Base-by-base conservation (phyloP, 53 echinoderm and acorn worm species). In the Stichopus horrens region DNA sequence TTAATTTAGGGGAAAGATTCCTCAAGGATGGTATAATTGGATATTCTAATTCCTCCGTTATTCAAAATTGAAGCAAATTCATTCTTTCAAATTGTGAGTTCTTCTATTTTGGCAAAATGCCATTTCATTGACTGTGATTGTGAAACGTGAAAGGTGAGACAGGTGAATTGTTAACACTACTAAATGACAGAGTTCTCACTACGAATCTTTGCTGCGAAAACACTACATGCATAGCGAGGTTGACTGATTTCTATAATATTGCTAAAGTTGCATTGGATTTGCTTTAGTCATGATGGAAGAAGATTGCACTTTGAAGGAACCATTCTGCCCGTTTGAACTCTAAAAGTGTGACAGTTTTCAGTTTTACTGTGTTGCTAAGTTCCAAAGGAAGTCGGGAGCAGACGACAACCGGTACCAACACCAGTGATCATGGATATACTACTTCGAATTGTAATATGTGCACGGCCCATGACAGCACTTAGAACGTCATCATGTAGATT, bases 121-220 rank as follows among this genome's bases (percentile, higher is more conserved):
- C 79, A 79, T 79, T 53, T 79, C 79, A 79, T 79, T 79, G 79
- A 79, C 79, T 79, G 79, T 16, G 37, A 37, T 37, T 37, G 37
- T 37, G 37, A 37, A 37, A 37, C 37, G 37, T 37, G 37, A 37
- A 37, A 37, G 37, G 37, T 37, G 37, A 37, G 37, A 37, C 37
- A 37, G 37, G 37, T 37, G 37, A 37, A 37, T 37, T 37, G 37
- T 37, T 37, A 37, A 37, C 37, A 2, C 37, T 37, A 37, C 37
- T 37, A 37, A 37, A 37, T 37, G 37, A 37, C 37, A 37, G 37
- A 37, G 37, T 37, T 37, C 37, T 37, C 37, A 37, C 37, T 37
- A 37, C 37, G 37, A 37, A 37, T 37, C 37, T 37, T 1, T 37
- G 37, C 37, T 37, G 37, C 0, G 37, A 37, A 37, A 37, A 37